Percentiles rank a stretch among this genome's conserved stretches.
phyloP scores from a whole-genome alignment of 2,888 invertebrate genomes.

The Zygaena filipendulae region DNA sequence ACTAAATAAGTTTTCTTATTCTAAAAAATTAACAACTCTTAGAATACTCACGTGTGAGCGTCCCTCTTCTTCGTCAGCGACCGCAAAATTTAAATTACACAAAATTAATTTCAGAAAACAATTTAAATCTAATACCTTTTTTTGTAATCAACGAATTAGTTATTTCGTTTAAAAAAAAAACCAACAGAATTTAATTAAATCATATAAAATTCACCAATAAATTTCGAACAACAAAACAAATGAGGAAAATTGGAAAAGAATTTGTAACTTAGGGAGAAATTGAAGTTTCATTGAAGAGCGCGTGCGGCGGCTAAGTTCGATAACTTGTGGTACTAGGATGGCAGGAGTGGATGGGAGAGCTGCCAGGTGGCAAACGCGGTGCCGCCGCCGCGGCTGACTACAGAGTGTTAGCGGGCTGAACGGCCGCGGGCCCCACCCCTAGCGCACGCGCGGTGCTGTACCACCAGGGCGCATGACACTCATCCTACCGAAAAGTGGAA shows the following conservation, averaged over 20 bases:
- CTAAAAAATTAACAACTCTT: slow-evolving; percentile 21
- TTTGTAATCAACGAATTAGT: slow-evolving; percentile 15
- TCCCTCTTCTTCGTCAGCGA: too few relatives aligned
- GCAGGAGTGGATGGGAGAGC: slow-evolving; percentile 28
- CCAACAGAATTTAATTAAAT: slow-evolving; percentile 31
- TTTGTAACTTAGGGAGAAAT: slow-evolving; percentile 37
- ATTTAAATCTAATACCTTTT: slow-evolving; percentile 20
- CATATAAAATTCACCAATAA: slow-evolving; percentile 44
- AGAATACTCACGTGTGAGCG: too few relatives aligned
- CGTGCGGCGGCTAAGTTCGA: slow-evolving; percentile 54
- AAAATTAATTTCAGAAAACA: slow-evolving; percentile 43
- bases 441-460: slow-evolving; percentile 43
- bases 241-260: slow-evolving; percentile 29
- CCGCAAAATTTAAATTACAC: slow-evolving; percentile 30
- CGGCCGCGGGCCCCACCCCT: slow-evolving; percentile 58
- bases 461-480: slow-evolving; percentile 54
- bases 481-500: slow-evolving; percentile 64
- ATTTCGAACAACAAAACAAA: slow-evolving; percentile 28
- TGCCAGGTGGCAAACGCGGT: slow-evolving; percentile 33
- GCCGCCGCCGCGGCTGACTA: slow-evolving; percentile 58
- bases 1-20: slow-evolving; percentile 16
- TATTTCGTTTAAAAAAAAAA: slow-evolving; percentile 23
- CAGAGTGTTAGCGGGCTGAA: slow-evolving; percentile 58
- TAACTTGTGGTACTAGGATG: slow-evolving; percentile 29
- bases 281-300: slow-evolving; percentile 30